A percentile compares a stretch with the other conserved stretches of the same genome.
Evolutionary conservation across 2,797 vertebrate genomes (phyloP).

Genomic region (Crypturellus tataupa): DNA sequence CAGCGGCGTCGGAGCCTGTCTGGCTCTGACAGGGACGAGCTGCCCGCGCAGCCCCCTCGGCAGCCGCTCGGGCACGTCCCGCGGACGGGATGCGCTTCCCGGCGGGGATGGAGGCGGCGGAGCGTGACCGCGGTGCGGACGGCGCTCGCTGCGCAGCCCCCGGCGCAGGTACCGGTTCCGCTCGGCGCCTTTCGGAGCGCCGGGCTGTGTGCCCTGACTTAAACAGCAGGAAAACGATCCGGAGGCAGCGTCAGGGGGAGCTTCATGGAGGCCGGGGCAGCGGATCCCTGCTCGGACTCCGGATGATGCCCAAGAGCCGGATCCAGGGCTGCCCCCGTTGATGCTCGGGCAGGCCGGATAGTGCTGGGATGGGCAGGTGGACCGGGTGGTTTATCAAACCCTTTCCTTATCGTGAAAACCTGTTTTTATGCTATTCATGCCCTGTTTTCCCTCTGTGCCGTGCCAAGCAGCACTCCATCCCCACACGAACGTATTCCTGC

Average conservation of each 20-base stretch:
- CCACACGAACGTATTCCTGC: background rate
- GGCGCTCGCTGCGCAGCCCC: no score
- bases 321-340: background rate
- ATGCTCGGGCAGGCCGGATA: background rate
- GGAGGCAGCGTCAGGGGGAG: rapidly evolving
- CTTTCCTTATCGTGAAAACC: background rate
- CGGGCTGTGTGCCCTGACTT: background rate
- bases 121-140: background rate
- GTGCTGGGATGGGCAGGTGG: background rate
- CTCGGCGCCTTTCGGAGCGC: background rate
- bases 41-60: background rate
- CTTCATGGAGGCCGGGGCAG: rapidly evolving
- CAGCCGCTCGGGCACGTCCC: background rate
- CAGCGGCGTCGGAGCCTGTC: background rate
- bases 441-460: background rate
- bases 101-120: background rate
- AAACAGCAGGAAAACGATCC: rapidly evolving
- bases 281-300: background rate
- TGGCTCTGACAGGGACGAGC: background rate
- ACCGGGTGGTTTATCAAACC: background rate
- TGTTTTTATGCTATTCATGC: background rate
- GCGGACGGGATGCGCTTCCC: background rate
- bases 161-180: background rate
- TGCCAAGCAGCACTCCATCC: background rate
- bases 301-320: background rate